Conservation (phyloP, 2,888 invertebrate genomes). For the Brachyptera putata region DNA sequence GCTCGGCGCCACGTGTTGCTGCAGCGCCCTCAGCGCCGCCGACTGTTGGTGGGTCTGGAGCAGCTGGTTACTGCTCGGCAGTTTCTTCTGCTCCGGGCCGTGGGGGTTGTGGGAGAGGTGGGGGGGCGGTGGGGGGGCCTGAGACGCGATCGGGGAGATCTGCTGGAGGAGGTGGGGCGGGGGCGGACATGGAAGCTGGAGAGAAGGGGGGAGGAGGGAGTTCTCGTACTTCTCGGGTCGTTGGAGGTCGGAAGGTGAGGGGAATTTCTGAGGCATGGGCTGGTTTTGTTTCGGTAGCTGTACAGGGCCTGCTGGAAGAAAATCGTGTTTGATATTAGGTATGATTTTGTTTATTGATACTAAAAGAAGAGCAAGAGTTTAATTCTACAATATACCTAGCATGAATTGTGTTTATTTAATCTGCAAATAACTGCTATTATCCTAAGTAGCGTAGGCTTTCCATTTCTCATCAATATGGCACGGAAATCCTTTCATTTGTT, state of each 20-base stretch:
- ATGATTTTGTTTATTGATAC: no score
- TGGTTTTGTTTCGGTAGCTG: constrained; percentile 37
- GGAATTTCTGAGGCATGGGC: constrained; percentile 42
- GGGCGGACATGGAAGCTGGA: constrained; percentile 54
- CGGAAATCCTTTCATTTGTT: no score
- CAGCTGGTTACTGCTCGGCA: constrained; percentile 46
- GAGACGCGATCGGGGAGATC: constrained; percentile 51
- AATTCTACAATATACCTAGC: no score
- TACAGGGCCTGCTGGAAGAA: neutral
- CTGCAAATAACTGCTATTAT: no score
- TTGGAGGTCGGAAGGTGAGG: constrained; percentile 22
- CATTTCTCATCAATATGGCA: no score
- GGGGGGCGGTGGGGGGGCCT: constrained; percentile 20
- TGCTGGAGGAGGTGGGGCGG: constrained; percentile 69
- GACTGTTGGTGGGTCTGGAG: constrained; percentile 58
- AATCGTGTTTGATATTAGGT: no score
- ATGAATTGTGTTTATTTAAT: no score
- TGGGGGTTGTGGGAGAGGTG: constrained; percentile 27
- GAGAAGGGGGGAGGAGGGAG: constrained; percentile 42
- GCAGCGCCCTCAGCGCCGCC: constrained; percentile 63
- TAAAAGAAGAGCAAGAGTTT: no score
- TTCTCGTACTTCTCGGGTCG: neutral
- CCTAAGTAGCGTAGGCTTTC: no score
- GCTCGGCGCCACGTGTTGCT: constrained; percentile 87
- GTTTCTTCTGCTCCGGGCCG: constrained; percentile 24